These are phyloP conservation scores for Calephelis nemesis DNA, from an alignment of 1,140 invertebrate genomes.

Conservation along the genomic window DNA sequence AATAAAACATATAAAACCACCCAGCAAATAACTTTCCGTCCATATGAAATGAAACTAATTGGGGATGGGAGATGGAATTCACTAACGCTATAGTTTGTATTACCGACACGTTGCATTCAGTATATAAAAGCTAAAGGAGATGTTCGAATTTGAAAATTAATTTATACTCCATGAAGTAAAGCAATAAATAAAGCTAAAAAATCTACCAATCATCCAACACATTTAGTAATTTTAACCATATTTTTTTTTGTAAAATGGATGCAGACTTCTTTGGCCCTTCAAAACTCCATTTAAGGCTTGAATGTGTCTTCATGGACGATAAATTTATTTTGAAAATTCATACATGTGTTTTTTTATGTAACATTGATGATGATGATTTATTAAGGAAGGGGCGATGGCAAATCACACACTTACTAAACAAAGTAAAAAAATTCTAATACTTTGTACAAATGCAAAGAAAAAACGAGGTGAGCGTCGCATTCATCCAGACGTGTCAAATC, in stretches of 20 bases:
- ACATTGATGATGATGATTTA: not conserved
- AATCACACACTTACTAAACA: not conserved
- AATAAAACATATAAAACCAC: constrained; percentile 11
- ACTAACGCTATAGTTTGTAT: constrained; percentile 11
- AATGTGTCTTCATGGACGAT: not conserved
- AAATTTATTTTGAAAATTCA: constrained; percentile 7
- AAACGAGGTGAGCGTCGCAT: too few relatives aligned
- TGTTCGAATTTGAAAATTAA: not conserved
- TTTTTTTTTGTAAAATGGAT: too few relatives aligned
- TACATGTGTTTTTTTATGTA: not conserved
- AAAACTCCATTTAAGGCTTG: too few relatives aligned
- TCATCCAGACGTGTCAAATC: too few relatives aligned
- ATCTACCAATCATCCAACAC: too few relatives aligned
- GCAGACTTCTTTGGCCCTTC: too few relatives aligned
- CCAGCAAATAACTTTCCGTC: constrained; percentile 69
- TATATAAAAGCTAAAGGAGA: too few relatives aligned
- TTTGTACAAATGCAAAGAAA: too few relatives aligned
- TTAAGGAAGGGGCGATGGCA: not conserved
- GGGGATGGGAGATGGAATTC: constrained; percentile 60
- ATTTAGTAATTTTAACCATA: not conserved
- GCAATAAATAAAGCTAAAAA: too few relatives aligned
- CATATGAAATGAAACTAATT: constrained; percentile 66
- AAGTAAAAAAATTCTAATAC: not conserved
- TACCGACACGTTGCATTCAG: not conserved
- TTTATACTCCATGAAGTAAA: not conserved